Evolutionary conservation across 2,888 invertebrate species (phyloP).

Genomic region (Nemapogon koenigi): DNA sequence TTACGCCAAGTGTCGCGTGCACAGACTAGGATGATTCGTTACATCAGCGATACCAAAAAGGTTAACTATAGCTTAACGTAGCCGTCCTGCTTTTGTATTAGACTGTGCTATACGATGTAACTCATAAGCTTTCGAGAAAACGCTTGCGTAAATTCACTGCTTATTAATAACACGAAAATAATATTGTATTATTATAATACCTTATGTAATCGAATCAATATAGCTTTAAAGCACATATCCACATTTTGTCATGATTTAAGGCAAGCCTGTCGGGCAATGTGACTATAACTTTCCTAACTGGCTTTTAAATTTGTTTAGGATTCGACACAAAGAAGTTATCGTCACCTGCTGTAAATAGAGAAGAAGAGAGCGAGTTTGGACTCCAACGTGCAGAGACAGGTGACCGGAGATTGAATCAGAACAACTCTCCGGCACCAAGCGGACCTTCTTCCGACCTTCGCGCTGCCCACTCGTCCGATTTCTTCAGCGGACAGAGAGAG

Average conservation of each 20-base stretch:
- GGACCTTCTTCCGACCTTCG: conserved; percentile 67
- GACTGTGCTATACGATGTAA: conserved; percentile 1
- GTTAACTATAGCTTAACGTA: conserved; percentile 8
- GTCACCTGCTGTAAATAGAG: conserved; percentile 40
- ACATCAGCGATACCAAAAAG: conserved; percentile 3
- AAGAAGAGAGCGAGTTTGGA: conserved; percentile 76
- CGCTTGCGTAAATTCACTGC: too few species aligned
- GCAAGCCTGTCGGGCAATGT: too few species aligned
- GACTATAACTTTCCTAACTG: too few species aligned
- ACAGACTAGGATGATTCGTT: conserved; percentile 3
- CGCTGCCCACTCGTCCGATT: conserved; percentile 77
- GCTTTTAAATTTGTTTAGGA: conserved; percentile 33
- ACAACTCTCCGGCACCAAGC: conserved; percentile 25
- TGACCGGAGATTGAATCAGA: conserved; percentile 54
- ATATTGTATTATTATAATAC: too few species aligned
- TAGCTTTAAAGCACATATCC: too few species aligned
- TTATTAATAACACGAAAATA: too few species aligned
- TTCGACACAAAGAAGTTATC: conserved; percentile 71
- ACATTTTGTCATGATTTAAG: too few species aligned
- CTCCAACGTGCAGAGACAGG: conserved; percentile 75
- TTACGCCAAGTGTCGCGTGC: conserved; percentile 1
- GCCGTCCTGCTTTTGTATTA: conserved; percentile 7
- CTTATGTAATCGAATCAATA: too few species aligned
- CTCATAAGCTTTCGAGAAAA: conserved; percentile 3
- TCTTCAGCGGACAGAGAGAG: conserved; percentile 68